These are phyloP conservation scores for Clavelina lepadiformis DNA, from an alignment of 23 tunicate species.

Conservation along the genomic window DNA sequence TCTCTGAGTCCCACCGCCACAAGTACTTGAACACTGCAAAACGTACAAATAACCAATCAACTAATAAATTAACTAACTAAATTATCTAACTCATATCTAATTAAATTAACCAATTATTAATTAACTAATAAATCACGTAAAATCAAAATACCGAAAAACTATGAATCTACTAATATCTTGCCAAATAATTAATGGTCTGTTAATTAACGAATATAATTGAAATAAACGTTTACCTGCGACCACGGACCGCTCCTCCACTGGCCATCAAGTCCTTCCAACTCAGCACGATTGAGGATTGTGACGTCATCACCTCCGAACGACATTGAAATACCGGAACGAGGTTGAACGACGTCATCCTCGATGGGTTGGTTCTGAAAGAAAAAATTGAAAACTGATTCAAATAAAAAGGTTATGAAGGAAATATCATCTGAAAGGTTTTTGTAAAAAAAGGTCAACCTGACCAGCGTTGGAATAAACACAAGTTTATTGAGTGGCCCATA, in stretches of 20 bases:
- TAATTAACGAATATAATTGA: too few species aligned
- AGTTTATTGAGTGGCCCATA: too few species aligned
- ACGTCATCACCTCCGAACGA: background rate
- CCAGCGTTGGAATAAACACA: too few species aligned
- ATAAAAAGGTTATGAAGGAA: too few species aligned
- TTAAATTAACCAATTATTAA: background rate
- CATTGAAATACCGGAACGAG: background rate
- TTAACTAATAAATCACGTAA: too few species aligned
- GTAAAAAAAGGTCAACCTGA: too few species aligned
- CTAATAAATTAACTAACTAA: background rate
- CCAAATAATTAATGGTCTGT: too few species aligned
- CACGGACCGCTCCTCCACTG: slow-evolving; percentile 56
- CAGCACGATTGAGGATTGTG: background rate
- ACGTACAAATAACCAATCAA: too few species aligned
- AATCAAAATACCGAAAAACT: too few species aligned
- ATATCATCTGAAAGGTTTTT: too few species aligned
- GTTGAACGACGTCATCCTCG: background rate
- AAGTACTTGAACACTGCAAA: slow-evolving; percentile 47
- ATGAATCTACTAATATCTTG: too few species aligned
- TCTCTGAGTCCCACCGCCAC: slow-evolving; percentile 43
- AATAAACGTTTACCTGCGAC: slow-evolving; percentile 28
- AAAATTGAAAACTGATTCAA: background rate
- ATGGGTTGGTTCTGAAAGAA: background rate
- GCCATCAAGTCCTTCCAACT: background rate
- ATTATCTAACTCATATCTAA: background rate